These are phyloP conservation scores for Damaliscus lunatus DNA, from an alignment of 2,113 vertebrate genomes.

Conservation along the genomic window DNA sequence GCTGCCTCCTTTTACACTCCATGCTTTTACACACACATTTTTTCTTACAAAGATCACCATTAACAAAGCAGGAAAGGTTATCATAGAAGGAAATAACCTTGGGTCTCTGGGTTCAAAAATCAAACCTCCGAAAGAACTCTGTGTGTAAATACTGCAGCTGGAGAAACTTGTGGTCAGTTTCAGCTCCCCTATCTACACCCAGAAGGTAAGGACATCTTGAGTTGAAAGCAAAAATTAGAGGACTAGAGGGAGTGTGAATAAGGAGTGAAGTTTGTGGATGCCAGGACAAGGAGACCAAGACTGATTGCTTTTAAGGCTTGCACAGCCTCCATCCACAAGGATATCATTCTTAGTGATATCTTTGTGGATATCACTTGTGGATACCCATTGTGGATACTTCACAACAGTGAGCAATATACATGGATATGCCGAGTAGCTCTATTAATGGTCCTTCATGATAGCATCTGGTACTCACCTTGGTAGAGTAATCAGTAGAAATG, in stretches of 20 bases:
- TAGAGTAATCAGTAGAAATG: not conserved
- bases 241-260: not conserved
- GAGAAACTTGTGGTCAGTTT: not conserved
- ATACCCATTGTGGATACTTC: not conserved
- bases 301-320: not conserved
- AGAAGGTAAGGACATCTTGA: not conserved
- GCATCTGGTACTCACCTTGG: not conserved
- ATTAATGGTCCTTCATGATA: not conserved
- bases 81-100: not conserved
- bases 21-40: not conserved
- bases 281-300: not conserved
- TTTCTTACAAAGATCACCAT: not conserved
- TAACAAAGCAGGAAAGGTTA: not conserved
- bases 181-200: not conserved
- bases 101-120: not conserved
- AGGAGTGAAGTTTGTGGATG: not conserved
- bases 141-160: not conserved
- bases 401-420: not conserved
- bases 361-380: no score
- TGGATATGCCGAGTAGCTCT: not conserved
- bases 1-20: fast-evolving
- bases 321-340: not conserved
- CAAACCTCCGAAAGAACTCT: not conserved
- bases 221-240: not conserved
- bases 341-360: not conserved